These are phyloP conservation scores for Panthera tigris DNA, from an alignment of 2,113 vertebrate genomes.

Conservation along the genomic window DNA sequence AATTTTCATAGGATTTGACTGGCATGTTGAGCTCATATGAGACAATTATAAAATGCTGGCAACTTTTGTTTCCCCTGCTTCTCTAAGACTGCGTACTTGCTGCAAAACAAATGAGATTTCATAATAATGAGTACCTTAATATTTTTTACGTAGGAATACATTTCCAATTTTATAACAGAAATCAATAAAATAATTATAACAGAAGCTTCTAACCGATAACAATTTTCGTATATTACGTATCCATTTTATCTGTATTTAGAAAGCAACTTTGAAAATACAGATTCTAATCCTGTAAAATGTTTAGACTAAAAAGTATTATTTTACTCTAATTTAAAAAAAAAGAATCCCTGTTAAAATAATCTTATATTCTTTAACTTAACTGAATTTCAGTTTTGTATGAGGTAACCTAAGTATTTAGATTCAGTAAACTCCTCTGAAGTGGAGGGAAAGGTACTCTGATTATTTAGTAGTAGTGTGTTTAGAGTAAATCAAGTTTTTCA, in stretches of 20 bases:
- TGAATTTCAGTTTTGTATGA: slow-evolving; percentile 19
- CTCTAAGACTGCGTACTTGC: not conserved
- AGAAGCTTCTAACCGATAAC: not conserved
- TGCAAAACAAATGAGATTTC: not conserved
- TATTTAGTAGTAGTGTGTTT: not conserved
- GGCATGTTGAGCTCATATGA: not conserved
- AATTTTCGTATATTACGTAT: not conserved
- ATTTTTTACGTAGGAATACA: not conserved
- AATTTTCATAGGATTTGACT: not conserved
- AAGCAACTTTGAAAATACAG: slow-evolving; percentile 11
- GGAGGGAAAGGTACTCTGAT: not conserved
- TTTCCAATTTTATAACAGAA: slow-evolving; percentile 5
- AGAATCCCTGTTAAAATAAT: slow-evolving; percentile 45
- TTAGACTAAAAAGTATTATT: not conserved
- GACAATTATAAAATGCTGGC: not conserved
- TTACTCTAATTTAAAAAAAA: not conserved
- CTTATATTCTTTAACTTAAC: not conserved
- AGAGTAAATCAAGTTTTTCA: not conserved
- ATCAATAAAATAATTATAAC: not conserved
- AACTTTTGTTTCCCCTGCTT: not conserved
- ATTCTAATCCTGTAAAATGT: not conserved
- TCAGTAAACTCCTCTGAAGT: not conserved
- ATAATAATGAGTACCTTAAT: not conserved
- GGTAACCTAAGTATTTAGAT: not conserved
- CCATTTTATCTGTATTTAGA: slow-evolving; percentile 26